These are phyloP conservation scores for Agrochola macilenta DNA, from an alignment of 2,888 invertebrate species.

Conservation along the genomic window DNA sequence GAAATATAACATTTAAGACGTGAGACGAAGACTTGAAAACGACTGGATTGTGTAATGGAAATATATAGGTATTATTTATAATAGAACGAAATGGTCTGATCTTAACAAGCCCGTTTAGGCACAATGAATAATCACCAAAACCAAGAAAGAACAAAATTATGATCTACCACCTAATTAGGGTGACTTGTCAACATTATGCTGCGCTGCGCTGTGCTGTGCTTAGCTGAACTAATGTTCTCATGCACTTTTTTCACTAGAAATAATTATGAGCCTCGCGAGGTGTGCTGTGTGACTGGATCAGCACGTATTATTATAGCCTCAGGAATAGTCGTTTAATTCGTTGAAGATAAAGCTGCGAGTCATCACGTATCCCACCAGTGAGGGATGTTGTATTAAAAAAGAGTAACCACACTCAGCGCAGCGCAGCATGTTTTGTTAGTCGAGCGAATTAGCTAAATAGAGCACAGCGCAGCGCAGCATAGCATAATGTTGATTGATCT, in stretches of 20 bases:
- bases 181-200: constrained; percentile 3
- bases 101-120: background rate
- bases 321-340: background rate
- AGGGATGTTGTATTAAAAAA: background rate
- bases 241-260: background rate
- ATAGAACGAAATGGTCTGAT: background rate
- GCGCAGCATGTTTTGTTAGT: background rate
- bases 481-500: background rate
- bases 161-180: background rate
- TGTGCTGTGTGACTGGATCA: background rate
- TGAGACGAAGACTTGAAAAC: constrained; percentile 39
- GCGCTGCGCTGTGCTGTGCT: background rate
- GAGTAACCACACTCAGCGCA: background rate
- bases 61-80: constrained; percentile 12
- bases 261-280: background rate
- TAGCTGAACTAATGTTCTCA: background rate
- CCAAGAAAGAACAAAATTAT: background rate
- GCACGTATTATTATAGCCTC: background rate
- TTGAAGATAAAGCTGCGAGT: background rate
- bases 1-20: constrained; percentile 3
- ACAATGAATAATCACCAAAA: background rate
- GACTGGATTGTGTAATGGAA: constrained; percentile 40
- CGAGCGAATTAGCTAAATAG: background rate
- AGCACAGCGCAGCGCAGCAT: background rate
- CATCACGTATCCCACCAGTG: no score